Percentiles rank a stretch among this genome's conserved stretches.
phyloP scores from a whole-genome alignment of 2,888 invertebrate species.

The Rhamnusium bicolor region DNA sequence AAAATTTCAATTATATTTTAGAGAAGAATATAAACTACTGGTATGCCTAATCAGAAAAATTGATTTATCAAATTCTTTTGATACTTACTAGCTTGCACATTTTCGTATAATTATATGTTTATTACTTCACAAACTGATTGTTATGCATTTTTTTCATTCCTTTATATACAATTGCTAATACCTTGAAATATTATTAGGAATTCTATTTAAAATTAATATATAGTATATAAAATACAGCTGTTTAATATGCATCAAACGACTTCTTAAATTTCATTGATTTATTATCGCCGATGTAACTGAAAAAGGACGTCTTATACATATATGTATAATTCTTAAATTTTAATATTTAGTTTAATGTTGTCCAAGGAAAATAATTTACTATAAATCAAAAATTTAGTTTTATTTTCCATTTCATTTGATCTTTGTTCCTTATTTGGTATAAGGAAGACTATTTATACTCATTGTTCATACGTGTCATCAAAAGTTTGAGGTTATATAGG shows the following conservation, averaged over 20 bases:
- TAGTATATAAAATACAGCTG: neutral
- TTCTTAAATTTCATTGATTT: neutral
- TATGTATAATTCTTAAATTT: too few relatives aligned
- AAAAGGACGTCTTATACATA: neutral
- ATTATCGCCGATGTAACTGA: neutral
- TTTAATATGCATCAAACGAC: neutral
- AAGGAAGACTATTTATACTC: too few relatives aligned
- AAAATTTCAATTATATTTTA: too few relatives aligned
- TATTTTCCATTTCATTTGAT: too few relatives aligned
- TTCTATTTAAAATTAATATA: neutral
- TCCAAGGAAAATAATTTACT: too few relatives aligned
- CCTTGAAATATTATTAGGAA: neutral
- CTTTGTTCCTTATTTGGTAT: too few relatives aligned
- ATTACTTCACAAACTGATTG: neutral
- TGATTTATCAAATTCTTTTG: neutral
- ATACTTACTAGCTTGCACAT: conserved; percentile 1
- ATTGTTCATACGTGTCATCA: too few relatives aligned
- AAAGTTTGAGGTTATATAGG: too few relatives aligned
- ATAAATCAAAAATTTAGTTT: too few relatives aligned
- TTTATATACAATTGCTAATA: neutral
- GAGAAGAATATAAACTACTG: too few relatives aligned
- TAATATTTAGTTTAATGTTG: too few relatives aligned
- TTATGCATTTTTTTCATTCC: neutral
- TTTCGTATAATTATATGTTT: neutral
- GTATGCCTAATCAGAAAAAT: too few relatives aligned